Percentiles rank a stretch among this genome's conserved stretches.
phyloP scores from a whole-genome alignment of 1,140 invertebrate genomes.

The Gonioctena quinquepunctata region DNA sequence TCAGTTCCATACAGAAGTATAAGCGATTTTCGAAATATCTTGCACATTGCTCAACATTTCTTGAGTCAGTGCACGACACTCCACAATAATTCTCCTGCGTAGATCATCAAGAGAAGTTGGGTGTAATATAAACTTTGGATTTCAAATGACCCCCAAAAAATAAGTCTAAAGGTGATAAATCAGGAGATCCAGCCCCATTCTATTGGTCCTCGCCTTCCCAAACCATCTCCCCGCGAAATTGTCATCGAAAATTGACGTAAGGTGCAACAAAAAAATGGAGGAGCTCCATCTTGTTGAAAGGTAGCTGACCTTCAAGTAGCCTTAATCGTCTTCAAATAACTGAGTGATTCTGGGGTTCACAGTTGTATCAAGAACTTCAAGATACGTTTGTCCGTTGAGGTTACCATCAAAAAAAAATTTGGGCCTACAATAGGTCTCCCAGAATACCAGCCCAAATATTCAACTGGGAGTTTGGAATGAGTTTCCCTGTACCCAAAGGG shows the following conservation, averaged over 20 bases:
- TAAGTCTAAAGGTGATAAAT: background rate
- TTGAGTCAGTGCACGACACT: background rate
- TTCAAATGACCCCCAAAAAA: background rate
- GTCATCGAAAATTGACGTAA: slow-evolving; percentile 3
- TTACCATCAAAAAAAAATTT: too few relatives aligned
- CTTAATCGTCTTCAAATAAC: background rate
- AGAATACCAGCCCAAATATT: too few relatives aligned
- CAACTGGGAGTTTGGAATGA: too few relatives aligned
- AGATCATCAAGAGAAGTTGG: background rate
- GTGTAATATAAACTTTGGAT: slow-evolving; percentile 1
- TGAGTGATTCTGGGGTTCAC: too few relatives aligned
- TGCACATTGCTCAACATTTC: slow-evolving; percentile 1
- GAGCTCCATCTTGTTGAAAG: slow-evolving; percentile 1
- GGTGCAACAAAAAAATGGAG: background rate
- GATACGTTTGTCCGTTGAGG: too few relatives aligned
- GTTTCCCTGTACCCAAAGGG: too few relatives aligned
- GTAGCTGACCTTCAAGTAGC: background rate
- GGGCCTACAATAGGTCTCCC: too few relatives aligned
- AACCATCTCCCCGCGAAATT: background rate
- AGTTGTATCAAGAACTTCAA: too few relatives aligned
- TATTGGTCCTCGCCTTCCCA: slow-evolving; percentile 2
- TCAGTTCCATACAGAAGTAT: background rate
- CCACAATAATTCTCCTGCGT: background rate
- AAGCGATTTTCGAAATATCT: background rate
- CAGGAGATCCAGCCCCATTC: background rate